Evolutionary conservation across 2,888 invertebrate genomes (phyloP).

Genomic region (Euproctis similis): DNA sequence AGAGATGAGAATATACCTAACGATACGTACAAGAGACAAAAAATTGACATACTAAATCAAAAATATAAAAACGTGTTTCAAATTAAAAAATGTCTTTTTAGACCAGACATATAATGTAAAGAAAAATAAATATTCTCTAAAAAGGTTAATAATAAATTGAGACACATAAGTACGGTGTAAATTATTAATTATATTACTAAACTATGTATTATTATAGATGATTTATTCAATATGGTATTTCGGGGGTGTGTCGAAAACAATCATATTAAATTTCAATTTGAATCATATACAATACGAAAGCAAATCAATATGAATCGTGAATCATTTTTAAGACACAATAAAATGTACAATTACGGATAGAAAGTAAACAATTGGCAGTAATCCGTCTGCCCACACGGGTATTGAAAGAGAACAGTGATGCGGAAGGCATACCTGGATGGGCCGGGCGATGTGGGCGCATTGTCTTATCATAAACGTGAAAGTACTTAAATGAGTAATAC

Average conservation of each 20-base stretch:
- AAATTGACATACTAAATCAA: no score
- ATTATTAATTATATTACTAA: no score
- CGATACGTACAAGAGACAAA: no score
- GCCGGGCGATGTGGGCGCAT: slow-evolving; percentile 46
- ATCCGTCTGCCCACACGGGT: slow-evolving; percentile 49
- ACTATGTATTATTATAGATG: no score
- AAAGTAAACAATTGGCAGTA: slow-evolving; percentile 63
- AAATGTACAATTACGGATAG: slow-evolving; percentile 54
- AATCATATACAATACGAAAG: slow-evolving; percentile 2
- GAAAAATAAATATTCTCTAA: no score
- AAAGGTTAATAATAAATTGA: no score
- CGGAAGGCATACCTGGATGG: slow-evolving; percentile 47
- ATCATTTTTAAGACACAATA: slow-evolving; percentile 14
- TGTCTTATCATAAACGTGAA: slow-evolving; percentile 29
- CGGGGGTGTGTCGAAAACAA: background rate
- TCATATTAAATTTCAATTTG: background rate
- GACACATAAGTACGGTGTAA: no score
- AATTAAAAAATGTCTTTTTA: no score
- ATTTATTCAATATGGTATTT: background rate
- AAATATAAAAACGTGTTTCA: no score
- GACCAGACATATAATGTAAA: no score
- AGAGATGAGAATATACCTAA: no score
- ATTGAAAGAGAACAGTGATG: slow-evolving; percentile 41
- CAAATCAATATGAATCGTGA: slow-evolving; percentile 7
- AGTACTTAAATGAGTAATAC: slow-evolving; percentile 14